These are phyloP conservation scores for Eumacrocentrus americanus DNA, from an alignment of 2,888 invertebrate genomes.

Conservation along the genomic window DNA sequence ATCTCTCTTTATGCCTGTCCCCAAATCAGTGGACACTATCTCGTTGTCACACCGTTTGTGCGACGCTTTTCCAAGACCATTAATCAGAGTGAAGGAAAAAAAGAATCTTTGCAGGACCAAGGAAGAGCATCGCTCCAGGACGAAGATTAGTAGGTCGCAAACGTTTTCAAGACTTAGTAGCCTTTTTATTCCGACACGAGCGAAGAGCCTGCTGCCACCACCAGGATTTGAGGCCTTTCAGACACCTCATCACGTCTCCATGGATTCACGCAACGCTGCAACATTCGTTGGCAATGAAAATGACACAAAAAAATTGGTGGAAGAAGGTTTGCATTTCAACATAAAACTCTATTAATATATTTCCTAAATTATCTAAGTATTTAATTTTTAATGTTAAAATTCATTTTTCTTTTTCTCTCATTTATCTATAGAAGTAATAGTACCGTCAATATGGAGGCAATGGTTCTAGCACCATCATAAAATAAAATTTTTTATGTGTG, in stretches of 20 bases:
- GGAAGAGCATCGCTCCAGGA: constrained; percentile 1
- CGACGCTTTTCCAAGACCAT: neutral
- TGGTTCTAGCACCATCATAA: too few species aligned
- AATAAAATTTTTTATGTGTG: too few species aligned
- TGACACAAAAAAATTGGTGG: neutral
- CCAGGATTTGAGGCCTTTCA: constrained; percentile 20
- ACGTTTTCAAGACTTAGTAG: neutral
- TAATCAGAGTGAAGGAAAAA: neutral
- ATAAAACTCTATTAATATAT: too few species aligned
- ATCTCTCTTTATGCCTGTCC: neutral
- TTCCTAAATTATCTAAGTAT: too few species aligned
- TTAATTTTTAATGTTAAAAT: too few species aligned
- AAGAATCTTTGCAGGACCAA: constrained; percentile 22
- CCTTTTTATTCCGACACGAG: constrained; percentile 8
- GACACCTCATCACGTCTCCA: constrained; percentile 6
- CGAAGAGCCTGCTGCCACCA: constrained; percentile 22
- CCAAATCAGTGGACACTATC: neutral
- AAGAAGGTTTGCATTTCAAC: too few species aligned
- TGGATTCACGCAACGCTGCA: neutral
- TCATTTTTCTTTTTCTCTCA: too few species aligned
- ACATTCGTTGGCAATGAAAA: neutral
- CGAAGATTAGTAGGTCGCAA: neutral
- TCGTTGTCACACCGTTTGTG: neutral
- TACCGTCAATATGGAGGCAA: too few species aligned
- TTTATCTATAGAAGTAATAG: too few species aligned